Percentiles rank a stretch among this genome's conserved stretches.
Conservation (phyloP, 37 sponge, comb jelly and placozoan species). For the Halichondria panicea region DNA sequence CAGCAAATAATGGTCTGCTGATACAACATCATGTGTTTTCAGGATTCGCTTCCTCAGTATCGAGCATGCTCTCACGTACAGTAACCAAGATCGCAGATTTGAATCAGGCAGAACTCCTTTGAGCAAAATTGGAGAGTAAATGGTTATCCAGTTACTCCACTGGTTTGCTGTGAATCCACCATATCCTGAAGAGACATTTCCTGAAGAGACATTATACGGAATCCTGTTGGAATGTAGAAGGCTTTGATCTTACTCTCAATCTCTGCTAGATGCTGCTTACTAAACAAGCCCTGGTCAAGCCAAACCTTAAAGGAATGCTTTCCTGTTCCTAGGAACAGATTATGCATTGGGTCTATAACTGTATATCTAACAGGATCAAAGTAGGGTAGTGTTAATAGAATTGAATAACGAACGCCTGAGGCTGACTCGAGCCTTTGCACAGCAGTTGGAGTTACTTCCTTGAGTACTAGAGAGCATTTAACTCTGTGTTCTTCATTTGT, state of each 20-base stretch:
- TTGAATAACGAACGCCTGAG: constrained; percentile 52
- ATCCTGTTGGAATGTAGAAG: constrained; percentile 34
- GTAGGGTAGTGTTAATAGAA: constrained; percentile 41
- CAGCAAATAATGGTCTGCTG: constrained; percentile 35
- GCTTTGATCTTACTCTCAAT: constrained; percentile 14
- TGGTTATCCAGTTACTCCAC: constrained; percentile 60
- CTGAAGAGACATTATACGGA: too few species aligned
- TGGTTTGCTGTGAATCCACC: constrained; percentile 66
- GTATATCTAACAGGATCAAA: constrained; percentile 44
- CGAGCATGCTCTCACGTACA: constrained; percentile 61
- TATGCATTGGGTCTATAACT: constrained; percentile 46
- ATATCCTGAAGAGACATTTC: constrained; percentile 43
- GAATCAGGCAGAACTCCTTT: constrained; percentile 38
- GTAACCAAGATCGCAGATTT: constrained; percentile 45
- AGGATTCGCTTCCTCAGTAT: constrained; percentile 30
- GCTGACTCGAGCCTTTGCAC: constrained; percentile 1
- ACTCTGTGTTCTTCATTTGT: constrained; percentile 20
- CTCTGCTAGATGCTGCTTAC: not conserved
- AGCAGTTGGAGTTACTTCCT: constrained; percentile 12
- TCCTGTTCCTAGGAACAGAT: constrained; percentile 35
- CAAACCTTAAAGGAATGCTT: constrained; percentile 46
- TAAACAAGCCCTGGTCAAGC: constrained; percentile 7
- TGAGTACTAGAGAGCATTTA: not conserved
- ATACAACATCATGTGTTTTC: constrained; percentile 8
- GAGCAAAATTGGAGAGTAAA: constrained; percentile 57